Base-by-base conservation (phyloP, 2,797 vertebrate species). In the Clarias fuscus region DNA sequence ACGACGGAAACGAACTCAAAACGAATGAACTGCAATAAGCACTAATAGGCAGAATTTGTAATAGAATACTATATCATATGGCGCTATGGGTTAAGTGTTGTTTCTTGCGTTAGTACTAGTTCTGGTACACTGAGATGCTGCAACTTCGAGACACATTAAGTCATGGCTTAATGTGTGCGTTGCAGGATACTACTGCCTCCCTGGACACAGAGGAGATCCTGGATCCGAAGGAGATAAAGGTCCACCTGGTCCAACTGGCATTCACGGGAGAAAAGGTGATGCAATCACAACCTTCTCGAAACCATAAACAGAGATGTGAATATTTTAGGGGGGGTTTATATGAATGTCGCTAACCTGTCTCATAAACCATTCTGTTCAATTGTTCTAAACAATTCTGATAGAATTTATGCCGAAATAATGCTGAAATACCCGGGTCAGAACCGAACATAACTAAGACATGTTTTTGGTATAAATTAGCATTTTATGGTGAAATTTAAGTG, bases 171-270 rank as follows among this genome's bases (percentile, higher is more conserved):
- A 10, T 80, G 48, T 65, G 80, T 87, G n/a, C 79, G 17, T 78
- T n/a, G 84, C 78, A 96, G 95, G 95, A 85, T 84, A 1, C 4
- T 93, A 90, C 89, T 95, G 94, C 90, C 11, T 91, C 13, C 86
- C 91, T 0, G 95, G 95, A 2, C 2, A 22, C 5, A 56, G 81
- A 61, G 95, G 95, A 86, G 64, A 68, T 1, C 0, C 56, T 59
- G 95, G 95, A 77, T 33, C 88, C 0, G 7, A 77, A 27, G 95
- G 95, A 82, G 70, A 87, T 10, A 85, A 0, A 18, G 95, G 95
- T 4, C 77, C 80, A 17, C 75, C 72, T 0, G 95, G 95, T 56
- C 0, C 2, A 75, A 24, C 0, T 8, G 95, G 95, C 13, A 61
- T 78, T 33, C 8, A 2, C 3, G 95, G 94, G 4, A 11, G n/a